phyloP scores from a whole-genome alignment of 2,113 vertebrate genomes.

The Neodon shergylaensis region DNA sequence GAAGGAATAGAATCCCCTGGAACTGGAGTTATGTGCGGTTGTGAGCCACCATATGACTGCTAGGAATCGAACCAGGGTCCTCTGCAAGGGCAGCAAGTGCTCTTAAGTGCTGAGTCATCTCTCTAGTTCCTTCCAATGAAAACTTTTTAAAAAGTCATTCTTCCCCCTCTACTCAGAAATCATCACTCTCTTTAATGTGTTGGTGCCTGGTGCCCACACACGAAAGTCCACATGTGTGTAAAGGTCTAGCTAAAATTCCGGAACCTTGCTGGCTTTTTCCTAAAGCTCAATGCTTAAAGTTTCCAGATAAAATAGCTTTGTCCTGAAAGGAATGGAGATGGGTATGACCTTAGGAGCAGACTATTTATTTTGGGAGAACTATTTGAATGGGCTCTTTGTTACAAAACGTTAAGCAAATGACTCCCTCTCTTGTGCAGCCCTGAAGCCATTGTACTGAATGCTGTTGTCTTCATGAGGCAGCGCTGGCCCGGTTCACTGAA shows the following conservation, averaged over 20 bases:
- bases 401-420: constrained; percentile 62
- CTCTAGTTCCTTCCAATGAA: too few relatives aligned
- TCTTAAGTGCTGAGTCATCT: not conserved
- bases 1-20: not conserved
- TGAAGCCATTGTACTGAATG: not conserved
- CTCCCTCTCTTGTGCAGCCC: constrained; percentile 10
- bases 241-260: constrained; percentile 7
- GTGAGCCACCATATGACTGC: not conserved
- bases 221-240: not conserved
- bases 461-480: not conserved
- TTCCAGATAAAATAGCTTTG: constrained; percentile 46
- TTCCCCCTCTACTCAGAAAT: constrained; percentile 19
- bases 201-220: not conserved
- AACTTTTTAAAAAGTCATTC: not conserved
- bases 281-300: constrained; percentile 11
- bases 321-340: constrained; percentile 41
- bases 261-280: not conserved
- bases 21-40: not conserved
- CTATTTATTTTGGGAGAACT: constrained; percentile 64
- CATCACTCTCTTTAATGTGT: not conserved
- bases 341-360: constrained; percentile 13
- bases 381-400: constrained; percentile 62
- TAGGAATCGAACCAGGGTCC: not conserved
- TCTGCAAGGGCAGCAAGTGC: too few relatives aligned
- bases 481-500: not conserved